Conservation (phyloP, 2,888 invertebrate species). For the Vesta saturnalis region DNA sequence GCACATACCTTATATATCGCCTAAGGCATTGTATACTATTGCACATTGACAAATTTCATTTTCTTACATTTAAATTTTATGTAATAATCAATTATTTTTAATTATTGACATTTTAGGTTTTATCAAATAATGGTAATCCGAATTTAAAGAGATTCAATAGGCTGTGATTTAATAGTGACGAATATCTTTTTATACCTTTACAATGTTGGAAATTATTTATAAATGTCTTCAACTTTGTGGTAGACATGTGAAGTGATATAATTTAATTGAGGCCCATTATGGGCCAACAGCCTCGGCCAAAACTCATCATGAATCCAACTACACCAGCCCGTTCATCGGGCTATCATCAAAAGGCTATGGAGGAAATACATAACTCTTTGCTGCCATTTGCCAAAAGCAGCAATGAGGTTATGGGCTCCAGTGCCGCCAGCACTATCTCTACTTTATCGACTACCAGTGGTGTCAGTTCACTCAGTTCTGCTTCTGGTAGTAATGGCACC, state of each 20-base stretch:
- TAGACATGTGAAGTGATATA: slow-evolving; percentile 33
- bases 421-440: slow-evolving; percentile 79
- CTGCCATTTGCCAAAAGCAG: slow-evolving; percentile 81
- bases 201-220: slow-evolving; percentile 23
- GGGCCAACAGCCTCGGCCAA: slow-evolving; percentile 64
- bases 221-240: slow-evolving; percentile 31
- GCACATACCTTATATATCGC: slow-evolving; percentile 56
- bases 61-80: slow-evolving; percentile 11
- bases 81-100: neutral
- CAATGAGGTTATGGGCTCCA: slow-evolving; percentile 73
- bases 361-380: slow-evolving; percentile 85
- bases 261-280: slow-evolving; percentile 60
- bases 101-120: neutral
- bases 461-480: slow-evolving; percentile 69
- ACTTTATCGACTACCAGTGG: slow-evolving; percentile 71
- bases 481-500: slow-evolving; percentile 64
- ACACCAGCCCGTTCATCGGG: slow-evolving; percentile 70
- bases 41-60: slow-evolving; percentile 48
- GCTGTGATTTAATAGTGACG: slow-evolving; percentile 16
- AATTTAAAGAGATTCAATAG: slow-evolving; percentile 9
- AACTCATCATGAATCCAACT: slow-evolving; percentile 71
- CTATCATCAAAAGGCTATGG: slow-evolving; percentile 88
- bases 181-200: slow-evolving; percentile 6
- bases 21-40: slow-evolving; percentile 49
- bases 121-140: neutral